These are phyloP conservation scores for Puma concolor DNA, from an alignment of 2,113 vertebrate genomes.

Conservation along the genomic window DNA sequence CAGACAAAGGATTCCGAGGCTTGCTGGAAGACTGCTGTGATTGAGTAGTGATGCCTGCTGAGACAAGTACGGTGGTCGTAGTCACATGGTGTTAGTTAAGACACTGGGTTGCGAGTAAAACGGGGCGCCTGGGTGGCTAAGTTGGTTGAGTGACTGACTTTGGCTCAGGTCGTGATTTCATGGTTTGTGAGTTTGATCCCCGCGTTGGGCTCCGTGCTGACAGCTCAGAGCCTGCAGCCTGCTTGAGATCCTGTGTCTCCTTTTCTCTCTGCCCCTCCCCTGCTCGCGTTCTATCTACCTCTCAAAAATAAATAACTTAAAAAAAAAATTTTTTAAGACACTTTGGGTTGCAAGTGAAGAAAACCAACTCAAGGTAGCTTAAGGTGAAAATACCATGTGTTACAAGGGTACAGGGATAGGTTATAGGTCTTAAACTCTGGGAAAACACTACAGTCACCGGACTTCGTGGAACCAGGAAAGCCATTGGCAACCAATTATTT, in stretches of 20 bases:
- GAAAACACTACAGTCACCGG: background rate
- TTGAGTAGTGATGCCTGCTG: conserved; percentile 50
- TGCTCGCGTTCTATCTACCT: too few species aligned
- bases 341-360: background rate
- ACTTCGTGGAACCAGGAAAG: background rate
- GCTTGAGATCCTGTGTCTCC: too few species aligned
- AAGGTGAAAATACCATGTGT: conserved; percentile 30
- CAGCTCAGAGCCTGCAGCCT: too few species aligned
- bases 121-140: too few species aligned
- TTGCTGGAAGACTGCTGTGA: background rate
- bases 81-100: conserved; percentile 6
- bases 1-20: background rate
- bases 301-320: too few species aligned
- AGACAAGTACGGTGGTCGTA: background rate
- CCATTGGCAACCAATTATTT: background rate
- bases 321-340: background rate
- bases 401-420: background rate
- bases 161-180: too few species aligned
- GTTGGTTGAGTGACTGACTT: too few species aligned
- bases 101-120: background rate
- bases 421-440: conserved; percentile 17
- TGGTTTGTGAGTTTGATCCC: too few species aligned
- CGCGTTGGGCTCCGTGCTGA: too few species aligned
- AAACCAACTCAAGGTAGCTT: background rate
- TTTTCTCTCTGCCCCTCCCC: too few species aligned